A percentile compares a stretch with the other conserved stretches of the same genome.
Evolutionary conservation across 2,113 vertebrate species (phyloP).

Genomic region (Anser cygnoides): DNA sequence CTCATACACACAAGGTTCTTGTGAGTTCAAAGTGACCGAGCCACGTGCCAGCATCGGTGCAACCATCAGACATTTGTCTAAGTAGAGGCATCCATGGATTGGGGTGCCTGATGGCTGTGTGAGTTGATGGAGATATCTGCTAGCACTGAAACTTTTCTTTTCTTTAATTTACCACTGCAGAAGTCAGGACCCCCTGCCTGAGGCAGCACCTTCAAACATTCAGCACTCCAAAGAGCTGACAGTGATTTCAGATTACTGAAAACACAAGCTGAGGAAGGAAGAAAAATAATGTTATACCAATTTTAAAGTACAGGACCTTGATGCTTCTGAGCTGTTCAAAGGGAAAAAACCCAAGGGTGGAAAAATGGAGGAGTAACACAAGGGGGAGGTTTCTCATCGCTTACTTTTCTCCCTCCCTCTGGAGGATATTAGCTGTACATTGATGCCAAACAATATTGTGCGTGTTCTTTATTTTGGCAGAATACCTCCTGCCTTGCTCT

Average conservation of each 20-base stretch:
- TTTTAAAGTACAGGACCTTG: background rate
- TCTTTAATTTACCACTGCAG: background rate
- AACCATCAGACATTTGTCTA: background rate
- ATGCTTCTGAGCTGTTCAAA: background rate
- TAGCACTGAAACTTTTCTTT: background rate
- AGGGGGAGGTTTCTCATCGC: background rate
- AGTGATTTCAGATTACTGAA: background rate
- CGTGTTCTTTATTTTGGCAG: background rate
- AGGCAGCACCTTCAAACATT: background rate
- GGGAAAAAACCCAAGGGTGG: background rate
- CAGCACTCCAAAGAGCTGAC: background rate
- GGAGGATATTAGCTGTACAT: background rate
- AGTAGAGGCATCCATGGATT: background rate
- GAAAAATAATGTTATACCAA: background rate
- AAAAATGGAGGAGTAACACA: background rate
- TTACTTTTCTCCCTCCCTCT: background rate
- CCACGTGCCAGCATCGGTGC: rapidly evolving
- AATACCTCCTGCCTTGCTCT: background rate
- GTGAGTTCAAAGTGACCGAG: rapidly evolving
- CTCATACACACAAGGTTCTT: background rate
- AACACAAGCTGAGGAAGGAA: background rate
- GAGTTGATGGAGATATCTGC: background rate
- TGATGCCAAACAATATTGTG: background rate
- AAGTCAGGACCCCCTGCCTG: background rate
- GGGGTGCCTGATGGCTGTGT: background rate